Evolutionary conservation across 2,113 vertebrate genomes (phyloP).

Genomic region (Pholis gunnellus): DNA sequence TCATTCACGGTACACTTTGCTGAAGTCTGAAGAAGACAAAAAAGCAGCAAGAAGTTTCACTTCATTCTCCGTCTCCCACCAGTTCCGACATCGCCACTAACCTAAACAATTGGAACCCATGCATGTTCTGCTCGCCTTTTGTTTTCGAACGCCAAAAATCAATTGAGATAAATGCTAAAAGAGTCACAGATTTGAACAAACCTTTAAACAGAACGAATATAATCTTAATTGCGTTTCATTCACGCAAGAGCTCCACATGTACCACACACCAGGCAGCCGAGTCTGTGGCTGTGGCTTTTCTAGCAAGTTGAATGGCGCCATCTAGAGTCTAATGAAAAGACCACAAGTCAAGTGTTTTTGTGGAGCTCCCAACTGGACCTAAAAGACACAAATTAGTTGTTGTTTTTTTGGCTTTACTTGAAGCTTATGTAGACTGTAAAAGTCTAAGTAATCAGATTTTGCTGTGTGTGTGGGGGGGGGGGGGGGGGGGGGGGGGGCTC

Average conservation of each 20-base stretch:
- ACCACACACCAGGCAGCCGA: slow-evolving; percentile 51
- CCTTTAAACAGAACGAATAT: slow-evolving; percentile 50
- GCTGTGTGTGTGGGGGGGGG: background rate
- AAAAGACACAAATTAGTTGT: slow-evolving; percentile 41
- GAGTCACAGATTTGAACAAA: slow-evolving; percentile 46
- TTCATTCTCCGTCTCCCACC: slow-evolving; percentile 16
- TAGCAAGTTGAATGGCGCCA: slow-evolving; percentile 82
- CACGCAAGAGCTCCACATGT: slow-evolving; percentile 43
- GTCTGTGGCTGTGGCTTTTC: slow-evolving; percentile 38
- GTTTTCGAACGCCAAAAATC: slow-evolving; percentile 39
- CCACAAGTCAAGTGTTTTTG: slow-evolving; percentile 25
- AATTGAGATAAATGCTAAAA: slow-evolving; percentile 42
- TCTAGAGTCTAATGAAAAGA: slow-evolving; percentile 74
- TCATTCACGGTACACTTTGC: slow-evolving; percentile 23
- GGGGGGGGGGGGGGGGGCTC: slow-evolving; percentile 21
- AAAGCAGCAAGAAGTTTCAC: slow-evolving; percentile 23
- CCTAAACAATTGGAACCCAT: background rate
- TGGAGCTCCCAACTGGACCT: slow-evolving; percentile 39
- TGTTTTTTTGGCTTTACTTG: slow-evolving; percentile 26
- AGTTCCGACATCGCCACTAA: slow-evolving; percentile 15
- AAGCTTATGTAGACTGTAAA: slow-evolving; percentile 47
- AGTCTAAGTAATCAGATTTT: slow-evolving; percentile 61
- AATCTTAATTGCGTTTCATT: slow-evolving; percentile 62
- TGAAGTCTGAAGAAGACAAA: slow-evolving; percentile 26
- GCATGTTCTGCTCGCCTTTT: background rate